Conservation (phyloP, 2,888 invertebrate species). For the Strigamia crassipes region DNA sequence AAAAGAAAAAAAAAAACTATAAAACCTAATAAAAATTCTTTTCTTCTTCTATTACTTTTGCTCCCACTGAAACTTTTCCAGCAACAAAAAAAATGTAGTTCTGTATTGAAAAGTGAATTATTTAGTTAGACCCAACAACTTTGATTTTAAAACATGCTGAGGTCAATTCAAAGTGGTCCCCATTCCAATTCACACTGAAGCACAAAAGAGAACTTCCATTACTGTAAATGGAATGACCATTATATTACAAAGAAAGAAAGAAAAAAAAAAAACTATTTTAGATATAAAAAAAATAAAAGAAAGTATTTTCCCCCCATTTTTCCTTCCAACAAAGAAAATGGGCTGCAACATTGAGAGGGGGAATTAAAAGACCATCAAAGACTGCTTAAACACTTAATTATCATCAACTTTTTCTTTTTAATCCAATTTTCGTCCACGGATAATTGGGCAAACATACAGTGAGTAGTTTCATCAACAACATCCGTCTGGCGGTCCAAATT, state of each 20-base stretch:
- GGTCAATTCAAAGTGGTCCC: conserved; percentile 10
- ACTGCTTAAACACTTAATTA: conserved; percentile 18
- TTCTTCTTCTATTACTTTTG: background rate
- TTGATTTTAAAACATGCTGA: background rate
- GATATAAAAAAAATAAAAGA: too few species aligned
- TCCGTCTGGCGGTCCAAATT: background rate
- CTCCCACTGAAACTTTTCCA: background rate
- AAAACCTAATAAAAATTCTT: too few species aligned
- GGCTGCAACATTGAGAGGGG: background rate
- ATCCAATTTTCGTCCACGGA: conserved; percentile 19
- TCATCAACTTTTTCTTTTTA: conserved; percentile 16
- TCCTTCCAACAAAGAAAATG: background rate
- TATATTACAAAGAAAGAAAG: background rate
- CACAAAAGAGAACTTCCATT: background rate
- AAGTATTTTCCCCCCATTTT: too few species aligned
- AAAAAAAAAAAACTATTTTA: background rate
- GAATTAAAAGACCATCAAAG: conserved; percentile 13
- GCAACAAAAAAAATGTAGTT: background rate
- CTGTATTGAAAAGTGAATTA: background rate
- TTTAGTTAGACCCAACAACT: background rate
- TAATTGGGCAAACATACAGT: conserved; percentile 17
- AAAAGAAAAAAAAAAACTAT: too few species aligned
- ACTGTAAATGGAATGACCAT: conserved; percentile 4
- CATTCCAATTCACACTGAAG: background rate
- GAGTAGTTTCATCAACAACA: background rate